Evolutionary conservation across 1,140 invertebrate species (phyloP).

Genomic region (Euwallacea fornicatus): DNA sequence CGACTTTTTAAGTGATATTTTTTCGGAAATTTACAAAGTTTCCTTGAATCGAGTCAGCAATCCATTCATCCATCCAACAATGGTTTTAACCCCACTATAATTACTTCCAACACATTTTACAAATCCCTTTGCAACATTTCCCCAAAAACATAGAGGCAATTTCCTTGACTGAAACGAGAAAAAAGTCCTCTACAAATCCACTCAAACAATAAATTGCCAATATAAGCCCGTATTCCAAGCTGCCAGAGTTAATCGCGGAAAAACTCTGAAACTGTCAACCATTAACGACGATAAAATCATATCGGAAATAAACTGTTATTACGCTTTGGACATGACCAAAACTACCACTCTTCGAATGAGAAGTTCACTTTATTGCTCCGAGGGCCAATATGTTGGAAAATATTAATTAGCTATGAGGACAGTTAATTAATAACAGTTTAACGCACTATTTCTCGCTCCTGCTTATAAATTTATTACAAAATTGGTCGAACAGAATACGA

Average conservation of each 20-base stretch:
- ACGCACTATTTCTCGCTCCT: too few relatives aligned
- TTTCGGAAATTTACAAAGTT: too few relatives aligned
- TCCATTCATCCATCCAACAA: too few relatives aligned
- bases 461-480: too few relatives aligned
- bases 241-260: slow-evolving; percentile 18
- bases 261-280: slow-evolving; percentile 23
- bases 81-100: too few relatives aligned
- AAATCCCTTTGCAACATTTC: too few relatives aligned
- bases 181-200: not conserved
- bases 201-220: not conserved
- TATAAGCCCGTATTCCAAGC: slow-evolving; percentile 8
- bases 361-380: slow-evolving; percentile 7
- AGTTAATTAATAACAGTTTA: slow-evolving; percentile 14
- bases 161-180: not conserved
- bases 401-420: slow-evolving; percentile 10
- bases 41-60: too few relatives aligned
- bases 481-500: too few relatives aligned
- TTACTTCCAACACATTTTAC: too few relatives aligned
- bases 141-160: not conserved
- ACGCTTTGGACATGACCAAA: slow-evolving; percentile 16
- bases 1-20: too few relatives aligned
- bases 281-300: slow-evolving; percentile 21
- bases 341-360: slow-evolving; percentile 1
- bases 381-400: slow-evolving; percentile 13
- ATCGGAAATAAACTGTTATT: slow-evolving; percentile 24